phyloP scores from a whole-genome alignment of 2,797 vertebrate species.

The Sebastes elongatus region DNA sequence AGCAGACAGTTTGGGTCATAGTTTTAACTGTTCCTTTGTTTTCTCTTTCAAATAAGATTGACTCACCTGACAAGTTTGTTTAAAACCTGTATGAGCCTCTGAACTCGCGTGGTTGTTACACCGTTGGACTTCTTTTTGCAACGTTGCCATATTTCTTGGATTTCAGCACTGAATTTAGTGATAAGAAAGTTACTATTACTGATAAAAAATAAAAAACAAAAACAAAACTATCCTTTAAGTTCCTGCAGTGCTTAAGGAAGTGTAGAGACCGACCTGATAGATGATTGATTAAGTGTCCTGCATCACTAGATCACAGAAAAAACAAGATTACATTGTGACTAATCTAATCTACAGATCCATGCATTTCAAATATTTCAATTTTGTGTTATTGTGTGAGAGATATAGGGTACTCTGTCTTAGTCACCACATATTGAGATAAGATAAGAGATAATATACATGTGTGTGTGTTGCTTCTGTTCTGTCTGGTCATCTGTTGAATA shows the following conservation, averaged over 20 bases:
- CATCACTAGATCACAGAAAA: not conserved
- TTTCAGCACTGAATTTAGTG: not conserved
- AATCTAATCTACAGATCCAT: not conserved
- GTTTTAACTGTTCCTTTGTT: not conserved
- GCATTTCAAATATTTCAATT: not conserved
- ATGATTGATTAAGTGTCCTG: not conserved
- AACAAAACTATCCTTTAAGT: too few species aligned
- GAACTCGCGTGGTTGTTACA: not conserved
- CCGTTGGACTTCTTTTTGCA: not conserved
- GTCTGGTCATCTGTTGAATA: constrained; percentile 14
- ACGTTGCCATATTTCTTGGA: not conserved
- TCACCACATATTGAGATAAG: not conserved
- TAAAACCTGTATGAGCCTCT: not conserved
- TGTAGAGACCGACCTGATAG: not conserved
- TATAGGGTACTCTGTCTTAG: not conserved
- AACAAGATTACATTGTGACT: not conserved
- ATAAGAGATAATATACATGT: not conserved
- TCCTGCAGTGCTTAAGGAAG: too few species aligned
- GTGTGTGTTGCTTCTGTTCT: not conserved
- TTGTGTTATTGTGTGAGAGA: not conserved
- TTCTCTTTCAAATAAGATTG: not conserved
- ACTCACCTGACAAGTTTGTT: not conserved
- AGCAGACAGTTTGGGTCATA: not conserved
- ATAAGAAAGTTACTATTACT: not conserved
- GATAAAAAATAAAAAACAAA: too few species aligned